Base-by-base conservation (phyloP, 2,888 invertebrate species). In the Morpho achilles region DNA sequence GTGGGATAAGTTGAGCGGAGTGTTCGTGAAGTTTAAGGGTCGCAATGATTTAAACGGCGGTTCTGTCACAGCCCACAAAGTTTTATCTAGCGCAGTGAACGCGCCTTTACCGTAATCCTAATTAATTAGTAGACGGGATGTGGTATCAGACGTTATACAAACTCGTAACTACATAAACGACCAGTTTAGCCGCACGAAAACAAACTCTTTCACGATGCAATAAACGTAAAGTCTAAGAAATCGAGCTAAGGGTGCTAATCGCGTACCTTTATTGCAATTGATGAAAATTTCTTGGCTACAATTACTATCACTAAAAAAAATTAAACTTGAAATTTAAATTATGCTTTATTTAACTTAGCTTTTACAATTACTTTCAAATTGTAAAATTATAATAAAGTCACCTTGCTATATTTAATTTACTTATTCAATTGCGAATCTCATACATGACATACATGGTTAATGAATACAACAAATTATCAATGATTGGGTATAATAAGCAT, bases 81-180 rank as follows among this genome's bases (percentile, higher is more conserved):
- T 87, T 82, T 84, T 83, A 84, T 86, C 82, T 82, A 77, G 73
- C 67, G 67, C 76, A 77, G 68, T 69, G 71, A 70, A 67, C 68
- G 74, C 69, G 74, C 71, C 69, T 72, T 70, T 72, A 73, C 75
- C 72, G 76, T 84, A 84, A 86, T 86, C 82, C 84, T 83, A 84
- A 87, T 87, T 86, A 86, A 87, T 87, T 85, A 84, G 76, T 73
- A 75, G 76, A 77, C 77, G 78, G 76, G 75, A 76, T 77, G 77
- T 76, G 75, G 76, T 71, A 74, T 72, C 74, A 74, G 75, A 77
- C 75, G 73, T 77, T 75, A 77, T 62, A 67, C 73, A 73, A 75
- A 76, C 72, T 73, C 71, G 64, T 65, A 69, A 66, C 69, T 67
- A 66, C 67, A 73, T 69, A 70, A 65, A 66, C 60, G 60, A 61